Percentiles rank a stretch among this genome's conserved stretches.
phyloP scores from a whole-genome alignment of 2,113 vertebrate genomes.

The Malurus alboscapulatus region DNA sequence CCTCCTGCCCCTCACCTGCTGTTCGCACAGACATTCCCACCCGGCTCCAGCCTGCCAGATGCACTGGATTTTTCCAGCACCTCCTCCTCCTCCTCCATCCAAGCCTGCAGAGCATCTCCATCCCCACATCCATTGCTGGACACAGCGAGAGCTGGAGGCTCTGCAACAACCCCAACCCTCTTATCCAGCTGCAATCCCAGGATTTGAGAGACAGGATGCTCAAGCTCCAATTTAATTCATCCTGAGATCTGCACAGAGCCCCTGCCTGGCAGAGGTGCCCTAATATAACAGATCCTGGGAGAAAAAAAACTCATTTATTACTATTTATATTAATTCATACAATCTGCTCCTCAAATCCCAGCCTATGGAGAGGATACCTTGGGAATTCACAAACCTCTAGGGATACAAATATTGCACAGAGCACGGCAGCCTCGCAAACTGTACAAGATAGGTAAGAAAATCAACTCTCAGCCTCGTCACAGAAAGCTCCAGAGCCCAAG shows the following conservation, averaged over 20 bases:
- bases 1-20: conserved; percentile 38
- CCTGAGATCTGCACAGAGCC: background rate
- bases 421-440: rapidly evolving
- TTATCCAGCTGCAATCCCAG: background rate
- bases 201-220: background rate
- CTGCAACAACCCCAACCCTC: background rate
- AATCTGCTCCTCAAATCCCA: background rate
- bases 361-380: background rate
- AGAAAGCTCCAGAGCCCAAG: background rate
- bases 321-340: background rate
- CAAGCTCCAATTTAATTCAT: background rate
- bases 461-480: background rate
- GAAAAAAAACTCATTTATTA: background rate
- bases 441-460: background rate
- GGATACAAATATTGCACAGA: background rate
- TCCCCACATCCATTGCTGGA: rapidly evolving
- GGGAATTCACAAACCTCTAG: background rate
- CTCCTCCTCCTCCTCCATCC: background rate
- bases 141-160: background rate
- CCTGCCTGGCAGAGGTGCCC: background rate
- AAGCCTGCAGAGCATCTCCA: background rate
- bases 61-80: background rate
- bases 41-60: background rate
- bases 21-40: background rate
- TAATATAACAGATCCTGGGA: background rate